A percentile compares a stretch with the other conserved stretches of the same genome.
Evolutionary conservation across 2,888 invertebrate genomes (phyloP).

Genomic region (Smittia sp.): DNA sequence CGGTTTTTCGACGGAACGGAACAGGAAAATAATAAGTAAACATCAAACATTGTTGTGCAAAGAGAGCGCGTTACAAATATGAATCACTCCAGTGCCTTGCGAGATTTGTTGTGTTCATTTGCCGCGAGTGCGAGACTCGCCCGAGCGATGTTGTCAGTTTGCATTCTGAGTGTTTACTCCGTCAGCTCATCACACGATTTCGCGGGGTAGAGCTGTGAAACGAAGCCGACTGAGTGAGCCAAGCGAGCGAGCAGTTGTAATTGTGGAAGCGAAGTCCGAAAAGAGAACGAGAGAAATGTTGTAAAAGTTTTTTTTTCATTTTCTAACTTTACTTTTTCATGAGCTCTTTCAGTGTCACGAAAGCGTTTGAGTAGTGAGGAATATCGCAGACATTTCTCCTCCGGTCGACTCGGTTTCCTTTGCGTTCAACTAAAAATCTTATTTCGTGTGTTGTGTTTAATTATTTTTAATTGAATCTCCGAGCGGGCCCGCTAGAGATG

Average conservation of each 20-base stretch:
- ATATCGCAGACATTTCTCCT: neutral
- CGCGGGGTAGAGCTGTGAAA: constrained; percentile 31
- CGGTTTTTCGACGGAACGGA: too few species aligned
- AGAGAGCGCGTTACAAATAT: constrained; percentile 6
- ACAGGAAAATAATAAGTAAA: too few species aligned
- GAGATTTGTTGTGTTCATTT: constrained; percentile 5
- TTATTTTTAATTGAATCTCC: constrained; percentile 22
- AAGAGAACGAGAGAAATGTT: constrained; percentile 38
- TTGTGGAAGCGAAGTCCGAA: constrained; percentile 24
- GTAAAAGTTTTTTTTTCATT: constrained; percentile 27
- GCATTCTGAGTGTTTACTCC: neutral
- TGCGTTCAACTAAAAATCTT: neutral
- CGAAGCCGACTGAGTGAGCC: too few species aligned
- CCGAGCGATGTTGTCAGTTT: constrained; percentile 17
- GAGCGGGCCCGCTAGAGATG: neutral
- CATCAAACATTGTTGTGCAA: neutral
- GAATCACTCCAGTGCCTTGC: neutral
- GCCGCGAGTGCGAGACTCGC: neutral
- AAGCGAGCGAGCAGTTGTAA: constrained; percentile 14
- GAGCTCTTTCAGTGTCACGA: constrained; percentile 40
- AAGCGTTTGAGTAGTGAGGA: constrained; percentile 33
- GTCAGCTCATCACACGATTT: neutral
- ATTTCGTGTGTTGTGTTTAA: constrained; percentile 8
- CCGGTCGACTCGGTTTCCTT: neutral
- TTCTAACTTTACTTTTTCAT: constrained; percentile 35